These are phyloP conservation scores for Menura novaehollandiae DNA, from an alignment of 2,113 vertebrate species.

Conservation along the genomic window DNA sequence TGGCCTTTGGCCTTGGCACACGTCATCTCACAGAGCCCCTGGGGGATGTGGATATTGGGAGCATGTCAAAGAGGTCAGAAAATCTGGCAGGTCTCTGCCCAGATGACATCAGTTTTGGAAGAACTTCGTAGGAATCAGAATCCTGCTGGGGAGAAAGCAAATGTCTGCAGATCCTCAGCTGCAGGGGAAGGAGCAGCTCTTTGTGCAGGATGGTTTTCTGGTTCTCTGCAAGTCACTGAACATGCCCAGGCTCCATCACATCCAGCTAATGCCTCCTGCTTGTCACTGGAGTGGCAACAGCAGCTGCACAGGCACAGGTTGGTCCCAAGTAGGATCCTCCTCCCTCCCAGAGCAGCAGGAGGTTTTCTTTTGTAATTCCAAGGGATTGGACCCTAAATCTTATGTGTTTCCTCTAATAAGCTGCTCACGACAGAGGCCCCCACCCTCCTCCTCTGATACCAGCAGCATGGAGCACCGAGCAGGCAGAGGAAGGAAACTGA, in stretches of 20 bases:
- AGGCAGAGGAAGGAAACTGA: neutral
- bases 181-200: neutral
- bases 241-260: neutral
- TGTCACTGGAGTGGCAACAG: neutral
- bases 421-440: neutral
- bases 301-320: neutral
- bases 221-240: neutral
- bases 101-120: conserved; percentile 56
- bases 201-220: neutral
- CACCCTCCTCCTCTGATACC: neutral
- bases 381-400: neutral
- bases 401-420: conserved; percentile 12
- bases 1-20: neutral
- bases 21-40: neutral
- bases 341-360: neutral
- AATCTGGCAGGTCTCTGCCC: conserved; percentile 34
- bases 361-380: neutral
- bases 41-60: neutral
- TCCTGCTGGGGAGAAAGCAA: neutral
- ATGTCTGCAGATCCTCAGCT: neutral
- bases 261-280: neutral
- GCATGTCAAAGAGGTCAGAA: conserved; percentile 7
- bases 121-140: neutral
- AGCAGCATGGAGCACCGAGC: neutral
- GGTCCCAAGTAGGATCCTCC: neutral